Percentiles rank a stretch among this genome's conserved stretches.
phyloP scores from a whole-genome alignment of 2,888 invertebrate genomes.

The Limnephilus rhombicus region DNA sequence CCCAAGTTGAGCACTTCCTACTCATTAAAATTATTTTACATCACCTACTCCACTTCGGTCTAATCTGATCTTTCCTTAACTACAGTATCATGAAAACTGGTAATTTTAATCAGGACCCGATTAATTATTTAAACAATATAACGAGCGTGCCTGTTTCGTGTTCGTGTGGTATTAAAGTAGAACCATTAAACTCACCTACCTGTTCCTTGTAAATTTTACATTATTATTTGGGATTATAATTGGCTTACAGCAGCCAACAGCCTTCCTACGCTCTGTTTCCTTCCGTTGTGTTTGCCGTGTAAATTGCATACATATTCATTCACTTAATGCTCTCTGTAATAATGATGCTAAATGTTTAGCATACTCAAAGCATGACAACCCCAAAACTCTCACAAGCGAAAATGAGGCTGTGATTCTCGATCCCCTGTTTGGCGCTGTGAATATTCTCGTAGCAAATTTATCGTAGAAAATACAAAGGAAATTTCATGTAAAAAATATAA shows the following conservation, averaged over 20 bases:
- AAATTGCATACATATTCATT: conserved; percentile 43
- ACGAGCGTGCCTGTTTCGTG: not conserved
- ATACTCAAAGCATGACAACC: not conserved
- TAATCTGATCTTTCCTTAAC: not conserved
- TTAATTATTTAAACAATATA: not conserved
- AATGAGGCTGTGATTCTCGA: not conserved
- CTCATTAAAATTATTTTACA: not conserved
- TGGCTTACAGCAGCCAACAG: not conserved
- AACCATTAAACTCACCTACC: not conserved
- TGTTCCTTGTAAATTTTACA: not conserved
- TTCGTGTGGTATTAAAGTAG: not conserved
- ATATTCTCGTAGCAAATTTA: not conserved
- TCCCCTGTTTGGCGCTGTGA: not conserved
- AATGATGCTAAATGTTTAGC: conserved; percentile 1
- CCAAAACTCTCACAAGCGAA: not conserved
- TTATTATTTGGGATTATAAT: not conserved
- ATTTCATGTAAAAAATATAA: not conserved
- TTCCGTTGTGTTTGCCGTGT: not conserved
- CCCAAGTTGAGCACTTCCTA: too few species aligned
- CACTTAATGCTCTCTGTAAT: not conserved
- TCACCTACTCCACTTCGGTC: not conserved
- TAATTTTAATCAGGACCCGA: not conserved
- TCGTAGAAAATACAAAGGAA: not conserved
- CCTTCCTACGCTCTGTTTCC: not conserved
- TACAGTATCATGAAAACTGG: not conserved